A percentile compares a stretch with the other conserved stretches of the same genome.
Evolutionary conservation across 2,113 vertebrate genomes (phyloP).

Genomic region (Leucosticte australis): DNA sequence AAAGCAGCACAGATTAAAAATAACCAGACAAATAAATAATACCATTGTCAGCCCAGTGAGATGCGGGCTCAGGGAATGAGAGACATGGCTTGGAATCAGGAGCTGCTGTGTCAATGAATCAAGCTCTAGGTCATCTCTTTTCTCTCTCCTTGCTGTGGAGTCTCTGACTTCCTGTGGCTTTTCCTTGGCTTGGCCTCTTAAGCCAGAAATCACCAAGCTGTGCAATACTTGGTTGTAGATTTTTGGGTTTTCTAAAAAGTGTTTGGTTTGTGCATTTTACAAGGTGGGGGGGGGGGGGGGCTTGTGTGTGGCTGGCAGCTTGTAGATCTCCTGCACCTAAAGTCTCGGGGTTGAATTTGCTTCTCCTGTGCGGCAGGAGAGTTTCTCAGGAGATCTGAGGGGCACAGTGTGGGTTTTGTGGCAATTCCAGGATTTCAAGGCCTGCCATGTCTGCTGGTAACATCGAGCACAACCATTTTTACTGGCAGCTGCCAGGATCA

Average conservation of each 20-base stretch:
- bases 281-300: background rate
- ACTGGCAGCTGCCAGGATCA: slow-evolving; percentile 22
- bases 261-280: background rate
- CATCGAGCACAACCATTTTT: background rate
- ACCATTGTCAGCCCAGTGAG: slow-evolving; percentile 31
- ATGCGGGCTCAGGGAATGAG: background rate
- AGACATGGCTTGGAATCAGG: background rate
- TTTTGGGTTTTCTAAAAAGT: background rate
- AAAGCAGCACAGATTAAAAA: slow-evolving; percentile 58
- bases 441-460: background rate
- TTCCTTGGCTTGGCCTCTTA: background rate
- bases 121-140: background rate
- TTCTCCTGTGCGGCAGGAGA: background rate
- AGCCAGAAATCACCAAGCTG: background rate
- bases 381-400: background rate
- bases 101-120: background rate
- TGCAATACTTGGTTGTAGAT: background rate
- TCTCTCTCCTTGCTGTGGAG: background rate
- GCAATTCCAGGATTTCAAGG: background rate
- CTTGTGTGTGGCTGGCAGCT: background rate
- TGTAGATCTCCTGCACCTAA: background rate
- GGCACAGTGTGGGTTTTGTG: slow-evolving; percentile 9
- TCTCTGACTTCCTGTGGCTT: background rate
- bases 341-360: background rate
- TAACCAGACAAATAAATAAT: slow-evolving; percentile 28